Conservation (phyloP, 2,888 invertebrate genomes). For the Erebia aethiops region DNA sequence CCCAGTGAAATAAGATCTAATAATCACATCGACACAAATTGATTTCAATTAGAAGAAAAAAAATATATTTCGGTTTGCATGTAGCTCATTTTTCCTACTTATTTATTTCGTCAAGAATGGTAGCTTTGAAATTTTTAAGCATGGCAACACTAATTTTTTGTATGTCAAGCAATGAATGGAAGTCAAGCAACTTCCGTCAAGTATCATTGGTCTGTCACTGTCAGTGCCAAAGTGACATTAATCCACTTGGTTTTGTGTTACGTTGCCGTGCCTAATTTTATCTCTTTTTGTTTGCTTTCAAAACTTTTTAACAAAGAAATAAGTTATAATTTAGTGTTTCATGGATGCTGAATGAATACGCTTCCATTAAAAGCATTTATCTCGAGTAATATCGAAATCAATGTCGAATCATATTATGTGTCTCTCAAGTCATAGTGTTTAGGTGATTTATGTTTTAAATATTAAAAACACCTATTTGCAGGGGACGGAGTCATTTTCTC, state of each 20-base stretch:
- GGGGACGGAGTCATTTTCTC: constrained; percentile 85
- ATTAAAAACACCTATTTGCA: constrained; percentile 67
- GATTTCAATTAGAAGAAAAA: too few species aligned
- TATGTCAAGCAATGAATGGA: too few species aligned
- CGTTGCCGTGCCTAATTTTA: not conserved
- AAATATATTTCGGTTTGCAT: not conserved
- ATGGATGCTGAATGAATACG: not conserved
- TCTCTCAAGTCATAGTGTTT: constrained; percentile 20
- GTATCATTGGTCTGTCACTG: not conserved
- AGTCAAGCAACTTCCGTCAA: not conserved
- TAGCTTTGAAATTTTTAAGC: not conserved
- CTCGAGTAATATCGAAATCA: not conserved
- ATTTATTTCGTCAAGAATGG: not conserved
- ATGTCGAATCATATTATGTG: not conserved
- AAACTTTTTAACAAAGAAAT: constrained; percentile 3
- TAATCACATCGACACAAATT: too few species aligned
- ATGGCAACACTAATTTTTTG: not conserved
- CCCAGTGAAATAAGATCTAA: too few species aligned
- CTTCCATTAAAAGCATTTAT: not conserved
- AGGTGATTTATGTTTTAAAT: constrained; percentile 30
- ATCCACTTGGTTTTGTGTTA: not conserved
- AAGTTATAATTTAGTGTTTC: not conserved
- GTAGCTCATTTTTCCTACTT: not conserved
- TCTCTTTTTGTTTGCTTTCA: constrained; percentile 14
- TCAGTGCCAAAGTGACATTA: not conserved